Percentiles rank a stretch among this genome's conserved stretches.
phyloP scores from a whole-genome alignment of 2,113 vertebrate species.

The Cyprinodon tularosa region DNA sequence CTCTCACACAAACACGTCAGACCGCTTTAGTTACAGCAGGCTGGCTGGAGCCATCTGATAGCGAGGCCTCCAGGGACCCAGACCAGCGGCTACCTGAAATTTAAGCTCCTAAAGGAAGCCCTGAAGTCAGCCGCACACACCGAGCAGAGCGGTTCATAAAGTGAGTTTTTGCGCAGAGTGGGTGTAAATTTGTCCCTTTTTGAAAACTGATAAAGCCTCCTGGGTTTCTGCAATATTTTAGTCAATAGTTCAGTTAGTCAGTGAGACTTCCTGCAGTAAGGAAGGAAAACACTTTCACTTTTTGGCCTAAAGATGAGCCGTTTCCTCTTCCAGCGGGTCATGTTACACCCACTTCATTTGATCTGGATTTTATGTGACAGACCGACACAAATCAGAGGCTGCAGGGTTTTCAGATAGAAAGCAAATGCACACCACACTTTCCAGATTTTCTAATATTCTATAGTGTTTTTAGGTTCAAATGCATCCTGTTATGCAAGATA shows the following conservation, averaged over 20 bases:
- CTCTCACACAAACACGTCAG: slow-evolving; percentile 21
- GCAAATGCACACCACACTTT: no score
- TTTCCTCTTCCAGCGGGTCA: no score
- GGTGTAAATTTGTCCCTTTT: slow-evolving; percentile 13
- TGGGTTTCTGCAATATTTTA: slow-evolving; percentile 4
- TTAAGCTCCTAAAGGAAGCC: slow-evolving; percentile 49
- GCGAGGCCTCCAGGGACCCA: slow-evolving; percentile 47
- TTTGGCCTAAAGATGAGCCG: no score
- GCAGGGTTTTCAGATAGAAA: no score
- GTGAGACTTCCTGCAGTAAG: slow-evolving; percentile 25
- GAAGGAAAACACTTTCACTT: slow-evolving; percentile 18
- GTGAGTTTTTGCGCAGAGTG: neutral
- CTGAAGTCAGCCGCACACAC: slow-evolving; percentile 13
- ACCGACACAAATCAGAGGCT: no score
- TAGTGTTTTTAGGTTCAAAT: no score
- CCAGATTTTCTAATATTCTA: no score
- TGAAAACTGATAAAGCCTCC: slow-evolving; percentile 10
- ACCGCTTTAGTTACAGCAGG: slow-evolving; percentile 71
- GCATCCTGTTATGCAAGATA: no score
- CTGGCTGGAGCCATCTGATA: slow-evolving; percentile 74
- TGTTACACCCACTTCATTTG: no score
- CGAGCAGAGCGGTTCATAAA: slow-evolving; percentile 11
- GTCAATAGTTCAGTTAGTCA: slow-evolving; percentile 19
- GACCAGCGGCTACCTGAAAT: slow-evolving; percentile 69
- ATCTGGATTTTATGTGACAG: no score